Base-by-base conservation (phyloP, 2,797 vertebrate genomes). In the Ctenochaetus hawaiiensis region DNA sequence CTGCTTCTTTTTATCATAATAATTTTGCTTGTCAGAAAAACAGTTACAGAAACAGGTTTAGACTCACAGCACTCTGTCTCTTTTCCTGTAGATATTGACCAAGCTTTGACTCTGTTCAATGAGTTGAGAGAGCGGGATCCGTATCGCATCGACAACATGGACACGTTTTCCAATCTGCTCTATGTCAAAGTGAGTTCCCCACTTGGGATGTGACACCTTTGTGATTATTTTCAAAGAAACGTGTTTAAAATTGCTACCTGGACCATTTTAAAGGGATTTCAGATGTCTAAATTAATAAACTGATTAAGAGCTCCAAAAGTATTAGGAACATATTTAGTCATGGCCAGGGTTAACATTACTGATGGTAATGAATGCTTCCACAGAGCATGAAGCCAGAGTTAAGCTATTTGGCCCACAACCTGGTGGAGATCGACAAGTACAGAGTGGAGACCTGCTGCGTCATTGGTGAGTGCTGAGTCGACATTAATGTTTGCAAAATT, bases 381-480 rank as follows among this genome's bases (percentile, higher is more conserved):
- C 93, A 99, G 98, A 97, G 96, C 90, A 98, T 99, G 96, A 99
- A 99, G 86, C 97, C 98, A 44, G 98, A 99, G 86, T 91, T 99
- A 86, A 99, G 98, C 90, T 99, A 98, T 87, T 91, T 99, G 87
- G 98, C 98, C 37, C 98, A 99, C 91, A 99, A 98, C 87, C 95
- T 99, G 73, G 99, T 98, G 90, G 98, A 99, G 87, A 99, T 99
- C 60, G 98, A 99, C 95, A 99, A 99, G 91, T 99, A 99, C 78
- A 94, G 98, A 88, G 98, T 99, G 87, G 98, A 99, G 93, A 99
- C 98, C 0, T 99, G 98, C 92, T 99, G 98, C 75, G 98, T 99
- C 43, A 99, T 99, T 48, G 98, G 98, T 99, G 62, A 73, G 90
- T 22, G 30, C 20, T 13, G 5, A 83, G 16, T 1, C 5, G 34